Evolutionary conservation across 2,113 vertebrate genomes (phyloP), one percentile per base, ranked within the genome.

Genomic region (Oncorhynchus nerka): DNA sequence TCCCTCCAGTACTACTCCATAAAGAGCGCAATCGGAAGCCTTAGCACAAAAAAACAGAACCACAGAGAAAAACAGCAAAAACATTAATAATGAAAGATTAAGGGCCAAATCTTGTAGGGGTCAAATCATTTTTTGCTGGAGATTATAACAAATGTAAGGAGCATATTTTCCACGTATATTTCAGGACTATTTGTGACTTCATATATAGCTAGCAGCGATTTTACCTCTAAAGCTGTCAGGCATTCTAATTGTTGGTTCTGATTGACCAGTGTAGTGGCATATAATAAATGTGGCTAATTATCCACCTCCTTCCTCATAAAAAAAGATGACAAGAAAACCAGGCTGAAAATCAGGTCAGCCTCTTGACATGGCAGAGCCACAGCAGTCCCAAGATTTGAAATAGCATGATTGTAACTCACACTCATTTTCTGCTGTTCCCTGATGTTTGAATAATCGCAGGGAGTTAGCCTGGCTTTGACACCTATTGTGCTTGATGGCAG

Each of bases 191-290:
- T 61, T n/a, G 9, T 22, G 1, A 61, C 19, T 22, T 61, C 48
- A 68, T 45, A 67, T 79, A 67, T 71, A 69, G 48, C 69, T 82
- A 34, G 71, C 49, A 51, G 49, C 4, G 67, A 75, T 81, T 86
- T 75, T 15, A 39, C 71, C 68, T 78, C 75, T 77, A 74, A 82
- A 82, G 39, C 79, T 78, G 73, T 83, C 79, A 80, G 77, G 62
- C 68, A 51, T 71, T 20, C 8, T 39, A 39, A 39, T 71, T 55
- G 32, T 67, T 76, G 69, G 73, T 61, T 74, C 75, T 82, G 79
- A 86, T 82, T 86, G 84, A 84, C 61, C 82, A 74, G 45, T 61
- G 49, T 20, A 32, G 68, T 83, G 79, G 69, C 75, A 81, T 59
- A 34, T 70, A 51, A 75, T 78, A 80, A 84, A 66, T 77, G 68